Conservation (phyloP, 2,113 vertebrate genomes). For the Cavia aperea region DNA sequence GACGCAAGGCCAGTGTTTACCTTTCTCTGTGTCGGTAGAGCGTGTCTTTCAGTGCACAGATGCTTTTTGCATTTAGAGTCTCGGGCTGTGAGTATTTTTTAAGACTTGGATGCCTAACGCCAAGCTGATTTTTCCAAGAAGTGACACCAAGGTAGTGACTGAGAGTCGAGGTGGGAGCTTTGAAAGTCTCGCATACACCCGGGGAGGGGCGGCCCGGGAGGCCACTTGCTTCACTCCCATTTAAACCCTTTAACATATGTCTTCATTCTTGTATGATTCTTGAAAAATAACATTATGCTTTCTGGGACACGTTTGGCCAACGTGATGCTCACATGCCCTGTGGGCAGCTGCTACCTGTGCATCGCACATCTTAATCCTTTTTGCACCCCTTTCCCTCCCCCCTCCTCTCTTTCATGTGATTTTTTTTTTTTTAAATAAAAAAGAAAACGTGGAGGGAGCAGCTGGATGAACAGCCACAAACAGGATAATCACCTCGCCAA, state of each 20-base stretch:
- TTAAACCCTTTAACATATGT: not conserved
- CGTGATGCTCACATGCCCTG: not conserved
- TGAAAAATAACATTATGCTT: not conserved
- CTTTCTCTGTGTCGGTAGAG: not conserved
- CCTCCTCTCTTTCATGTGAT: not conserved
- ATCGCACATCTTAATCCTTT: not conserved
- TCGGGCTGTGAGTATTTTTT: not conserved
- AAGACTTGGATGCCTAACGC: not conserved
- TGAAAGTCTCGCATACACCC: not conserved
- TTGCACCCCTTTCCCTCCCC: not conserved
- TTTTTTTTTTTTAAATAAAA: not conserved
- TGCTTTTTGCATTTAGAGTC: not conserved
- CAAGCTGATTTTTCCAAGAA: not conserved
- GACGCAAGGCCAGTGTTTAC: not conserved
- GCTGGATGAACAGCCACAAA: not conserved
- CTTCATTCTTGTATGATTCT: not conserved
- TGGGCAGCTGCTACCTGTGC: not conserved
- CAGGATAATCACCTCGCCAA: not conserved
- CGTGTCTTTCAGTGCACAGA: not conserved
- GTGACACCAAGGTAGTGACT: not conserved
- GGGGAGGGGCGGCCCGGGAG: not conserved
- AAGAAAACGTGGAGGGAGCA: not conserved
- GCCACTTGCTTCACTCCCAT: not conserved
- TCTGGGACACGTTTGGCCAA: not conserved
- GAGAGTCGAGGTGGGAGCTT: not conserved